phyloP scores from a whole-genome alignment of 1,140 invertebrate genomes.

The Paramacrobiotus metropolitanus region DNA sequence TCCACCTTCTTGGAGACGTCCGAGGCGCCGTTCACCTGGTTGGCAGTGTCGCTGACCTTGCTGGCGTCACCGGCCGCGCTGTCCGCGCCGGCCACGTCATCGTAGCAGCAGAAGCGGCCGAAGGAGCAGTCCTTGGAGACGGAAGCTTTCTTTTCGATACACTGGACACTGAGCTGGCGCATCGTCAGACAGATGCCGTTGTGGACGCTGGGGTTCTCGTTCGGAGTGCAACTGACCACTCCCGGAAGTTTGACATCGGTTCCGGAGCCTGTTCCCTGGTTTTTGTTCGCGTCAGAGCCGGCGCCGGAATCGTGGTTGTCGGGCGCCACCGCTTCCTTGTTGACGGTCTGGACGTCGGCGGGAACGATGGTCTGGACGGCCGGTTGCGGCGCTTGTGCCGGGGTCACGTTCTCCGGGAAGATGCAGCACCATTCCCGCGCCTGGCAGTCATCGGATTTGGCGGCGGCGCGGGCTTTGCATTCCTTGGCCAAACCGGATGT shows the following conservation, averaged over 20 bases:
- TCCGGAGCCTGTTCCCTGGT: not conserved
- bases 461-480: not conserved
- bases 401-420: not conserved
- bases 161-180: not conserved
- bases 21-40: too few species aligned
- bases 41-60: too few species aligned
- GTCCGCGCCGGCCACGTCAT: too few species aligned
- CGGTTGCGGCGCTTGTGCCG: not conserved
- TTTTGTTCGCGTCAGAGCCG: not conserved
- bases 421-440: not conserved
- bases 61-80: not conserved
- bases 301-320: not conserved
- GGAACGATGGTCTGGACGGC: not conserved
- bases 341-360: not conserved
- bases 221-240: not conserved
- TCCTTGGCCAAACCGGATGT: not conserved
- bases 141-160: not conserved
- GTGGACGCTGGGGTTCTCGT: not conserved
- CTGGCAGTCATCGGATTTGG: not conserved
- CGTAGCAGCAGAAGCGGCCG: not conserved
- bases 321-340: not conserved
- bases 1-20: too few species aligned
- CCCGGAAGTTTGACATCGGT: not conserved
- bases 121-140: not conserved
- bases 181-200: not conserved